Conservation (phyloP, 1,140 invertebrate species). For the silkworm (Bombyx mori) region DNA sequence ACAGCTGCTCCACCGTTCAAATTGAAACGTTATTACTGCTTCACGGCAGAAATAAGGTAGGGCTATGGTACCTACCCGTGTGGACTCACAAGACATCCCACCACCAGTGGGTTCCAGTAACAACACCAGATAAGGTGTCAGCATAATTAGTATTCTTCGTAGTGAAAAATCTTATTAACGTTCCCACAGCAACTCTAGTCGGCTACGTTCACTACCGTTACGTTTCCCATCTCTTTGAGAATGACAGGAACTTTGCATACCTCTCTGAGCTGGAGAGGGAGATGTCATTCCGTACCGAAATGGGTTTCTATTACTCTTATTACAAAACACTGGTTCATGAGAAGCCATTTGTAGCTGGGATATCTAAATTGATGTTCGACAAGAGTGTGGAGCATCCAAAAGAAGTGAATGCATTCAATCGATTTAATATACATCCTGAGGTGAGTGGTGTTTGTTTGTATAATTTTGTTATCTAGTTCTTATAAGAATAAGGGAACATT, state of each 20-base stretch:
- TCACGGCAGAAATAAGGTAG: no score
- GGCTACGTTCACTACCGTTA: constrained; percentile 74
- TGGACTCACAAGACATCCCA: no score
- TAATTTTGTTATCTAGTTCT: no score
- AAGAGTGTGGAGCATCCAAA: constrained; percentile 85
- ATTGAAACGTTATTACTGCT: no score
- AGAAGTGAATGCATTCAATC: constrained; percentile 83
- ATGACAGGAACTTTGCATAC: constrained; percentile 86
- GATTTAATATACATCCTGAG: constrained; percentile 89
- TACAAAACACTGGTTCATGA: constrained; percentile 85
- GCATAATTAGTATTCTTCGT: no score
- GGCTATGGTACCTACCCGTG: no score
- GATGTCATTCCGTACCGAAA: constrained; percentile 86
- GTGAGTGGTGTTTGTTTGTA: constrained; percentile 57
- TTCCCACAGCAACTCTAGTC: constrained; percentile 26
- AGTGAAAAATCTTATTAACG: no score
- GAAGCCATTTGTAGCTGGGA: constrained; percentile 74
- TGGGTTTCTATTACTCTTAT: constrained; percentile 91
- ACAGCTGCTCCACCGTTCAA: no score
- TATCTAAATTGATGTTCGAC: constrained; percentile 79
- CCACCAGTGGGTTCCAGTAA: no score
- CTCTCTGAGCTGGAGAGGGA: constrained; percentile 85
- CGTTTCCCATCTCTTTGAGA: constrained; percentile 84
- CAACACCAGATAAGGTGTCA: no score
- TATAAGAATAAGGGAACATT: no score